Base-by-base conservation (phyloP, 1,140 invertebrate species). In the Trichogramma pretiosum region DNA sequence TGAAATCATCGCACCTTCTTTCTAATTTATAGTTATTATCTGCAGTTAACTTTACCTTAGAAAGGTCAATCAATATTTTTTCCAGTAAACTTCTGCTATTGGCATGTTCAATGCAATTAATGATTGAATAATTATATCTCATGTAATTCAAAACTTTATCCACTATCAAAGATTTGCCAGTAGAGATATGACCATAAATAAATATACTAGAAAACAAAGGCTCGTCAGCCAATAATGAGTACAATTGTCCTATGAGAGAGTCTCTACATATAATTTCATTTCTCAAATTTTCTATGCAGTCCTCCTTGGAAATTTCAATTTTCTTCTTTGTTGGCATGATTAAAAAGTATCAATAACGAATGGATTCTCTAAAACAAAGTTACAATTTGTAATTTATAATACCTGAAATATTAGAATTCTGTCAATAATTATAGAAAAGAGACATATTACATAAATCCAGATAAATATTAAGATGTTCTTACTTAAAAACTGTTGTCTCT, bases 41-140 rank as follows among this genome's bases (percentile, higher is more conserved):
- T 2, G 65, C 60, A 30, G 65, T 60, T 9, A 71, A 59, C 38
- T 55, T 45, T 43, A 70, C 65, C 2, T 57, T 56, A 9, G 65
- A 61, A 5, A 92, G 63, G 42, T 77, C 74, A 36, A 76, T 76
- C 19, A 91, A 50, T 17, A 90, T 81, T n/a, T 77, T 76, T 65
- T 91, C 86, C 58, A 82, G 84, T 32, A 92, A 68, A 40, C 89
- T 79, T 68, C 81, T 83, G 2, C 74, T 65, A n/a, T 76, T 78
- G 58, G 84, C 85, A 59, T 84, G 87, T 62, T 93, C 89, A 5
- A 89, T 75, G 61, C 87, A 87, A 64, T 91, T 87, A n/a, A 92
- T 65, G 36, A 79, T 63, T 18, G 82, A 79, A 56, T 77, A 70
- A 60, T 78, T 81, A 33, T 82, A 79, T 8, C 74, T 56, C 28